Percentiles rank a stretch among this genome's conserved stretches.
These are phyloP conservation scores for Catharus bicknelli DNA, from an alignment of 2,113 vertebrate species.

Conservation along the genomic window DNA sequence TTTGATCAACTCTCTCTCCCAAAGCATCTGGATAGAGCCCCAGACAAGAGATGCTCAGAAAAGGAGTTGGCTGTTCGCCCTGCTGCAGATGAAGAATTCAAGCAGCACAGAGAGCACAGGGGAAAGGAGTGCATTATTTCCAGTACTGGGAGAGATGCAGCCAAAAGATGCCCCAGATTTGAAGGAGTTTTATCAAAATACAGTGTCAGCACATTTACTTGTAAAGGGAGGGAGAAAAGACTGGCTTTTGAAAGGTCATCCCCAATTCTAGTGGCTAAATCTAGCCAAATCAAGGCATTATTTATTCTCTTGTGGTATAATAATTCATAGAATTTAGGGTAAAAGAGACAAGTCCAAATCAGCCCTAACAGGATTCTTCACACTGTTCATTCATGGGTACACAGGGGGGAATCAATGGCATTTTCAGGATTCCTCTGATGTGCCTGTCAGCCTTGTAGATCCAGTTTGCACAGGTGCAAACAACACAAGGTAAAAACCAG, in stretches of 20 bases:
- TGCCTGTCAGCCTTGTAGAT: background rate
- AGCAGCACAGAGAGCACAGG: background rate
- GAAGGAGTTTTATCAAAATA: background rate
- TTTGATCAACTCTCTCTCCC: slow-evolving; percentile 67
- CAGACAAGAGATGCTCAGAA: slow-evolving; percentile 73
- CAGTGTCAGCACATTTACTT: background rate
- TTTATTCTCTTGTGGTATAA: background rate
- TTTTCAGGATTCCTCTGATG: background rate
- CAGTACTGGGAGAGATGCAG: background rate
- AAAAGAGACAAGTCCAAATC: background rate
- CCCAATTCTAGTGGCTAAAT: background rate
- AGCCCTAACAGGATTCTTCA: background rate
- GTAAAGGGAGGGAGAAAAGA: background rate
- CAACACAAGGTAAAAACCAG: background rate
- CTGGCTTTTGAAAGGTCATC: background rate
- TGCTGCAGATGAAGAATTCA: slow-evolving; percentile 24
- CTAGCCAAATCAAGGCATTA: background rate
- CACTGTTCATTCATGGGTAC: fast-evolving
- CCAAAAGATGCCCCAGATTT: background rate
- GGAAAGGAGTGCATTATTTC: background rate
- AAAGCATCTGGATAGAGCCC: slow-evolving; percentile 42
- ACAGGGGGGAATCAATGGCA: fast-evolving
- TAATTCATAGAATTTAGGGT: background rate
- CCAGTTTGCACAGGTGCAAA: background rate
- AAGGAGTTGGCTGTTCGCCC: slow-evolving; percentile 67